Conservation (phyloP, 92 coral and sea anemone species). For the Metridium senile region DNA sequence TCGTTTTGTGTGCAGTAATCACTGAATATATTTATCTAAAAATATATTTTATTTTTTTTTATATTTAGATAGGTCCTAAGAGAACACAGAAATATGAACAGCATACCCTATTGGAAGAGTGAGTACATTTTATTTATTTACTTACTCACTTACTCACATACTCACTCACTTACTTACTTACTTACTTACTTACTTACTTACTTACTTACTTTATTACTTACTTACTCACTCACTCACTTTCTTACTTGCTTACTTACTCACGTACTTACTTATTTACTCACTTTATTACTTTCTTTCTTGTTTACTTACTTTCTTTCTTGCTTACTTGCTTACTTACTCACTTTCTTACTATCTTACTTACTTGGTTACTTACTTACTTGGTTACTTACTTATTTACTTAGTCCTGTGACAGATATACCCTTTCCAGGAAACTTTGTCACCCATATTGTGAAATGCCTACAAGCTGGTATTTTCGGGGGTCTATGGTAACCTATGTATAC, state of each 20-base stretch:
- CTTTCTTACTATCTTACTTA: too few relatives aligned
- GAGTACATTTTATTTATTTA: background rate
- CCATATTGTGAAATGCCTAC: too few relatives aligned
- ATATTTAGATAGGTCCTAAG: background rate
- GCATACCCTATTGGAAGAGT: constrained; percentile 41
- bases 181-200: background rate
- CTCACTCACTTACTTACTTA: background rate
- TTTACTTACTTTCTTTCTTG: too few relatives aligned
- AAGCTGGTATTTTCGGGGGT: too few relatives aligned
- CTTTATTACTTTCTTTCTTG: background rate
- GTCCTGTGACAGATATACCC: too few relatives aligned
- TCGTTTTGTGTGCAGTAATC: too few relatives aligned
- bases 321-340: too few relatives aligned
- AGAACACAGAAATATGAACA: constrained; percentile 31
- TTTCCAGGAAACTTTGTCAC: too few relatives aligned
- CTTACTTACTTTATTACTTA: background rate
- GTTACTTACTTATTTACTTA: too few relatives aligned
- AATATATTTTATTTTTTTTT: background rate
- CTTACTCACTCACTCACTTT: background rate
- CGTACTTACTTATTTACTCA: background rate
- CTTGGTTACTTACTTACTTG: too few relatives aligned
- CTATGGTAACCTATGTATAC: too few relatives aligned
- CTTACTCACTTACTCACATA: background rate
- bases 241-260: background rate
- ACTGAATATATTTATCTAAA: too few relatives aligned